Conservation (phyloP, 2,113 vertebrate species). For the Lonchura striata region DNA sequence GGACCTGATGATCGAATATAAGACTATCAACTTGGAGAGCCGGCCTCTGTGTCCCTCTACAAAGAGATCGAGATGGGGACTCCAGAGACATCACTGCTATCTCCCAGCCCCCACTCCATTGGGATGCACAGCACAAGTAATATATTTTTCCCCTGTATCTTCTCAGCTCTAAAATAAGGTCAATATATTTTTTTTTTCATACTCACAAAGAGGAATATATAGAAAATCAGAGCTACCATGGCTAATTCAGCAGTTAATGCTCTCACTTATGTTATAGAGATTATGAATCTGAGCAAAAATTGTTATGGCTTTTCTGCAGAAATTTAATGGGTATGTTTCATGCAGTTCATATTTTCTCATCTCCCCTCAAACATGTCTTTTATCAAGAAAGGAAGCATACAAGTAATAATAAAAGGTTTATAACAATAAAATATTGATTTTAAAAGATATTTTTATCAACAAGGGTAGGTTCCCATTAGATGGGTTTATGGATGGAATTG, state of each 20-base stretch:
- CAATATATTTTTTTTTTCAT: not conserved
- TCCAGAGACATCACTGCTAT: not conserved
- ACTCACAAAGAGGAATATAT: not conserved
- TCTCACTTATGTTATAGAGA: not conserved
- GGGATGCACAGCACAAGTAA: not conserved
- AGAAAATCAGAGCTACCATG: not conserved
- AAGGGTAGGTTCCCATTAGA: not conserved
- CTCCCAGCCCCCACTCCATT: not conserved
- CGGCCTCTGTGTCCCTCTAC: not conserved
- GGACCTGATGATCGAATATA: not conserved
- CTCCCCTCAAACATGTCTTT: not conserved
- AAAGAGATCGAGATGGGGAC: not conserved
- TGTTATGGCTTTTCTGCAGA: not conserved
- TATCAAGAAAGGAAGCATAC: not conserved
- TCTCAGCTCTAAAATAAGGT: not conserved
- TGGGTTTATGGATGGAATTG: not conserved
- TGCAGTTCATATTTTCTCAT: not conserved
- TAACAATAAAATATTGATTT: not conserved
- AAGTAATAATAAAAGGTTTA: not conserved
- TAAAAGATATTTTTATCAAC: not conserved
- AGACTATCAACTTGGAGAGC: not conserved
- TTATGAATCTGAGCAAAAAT: not conserved
- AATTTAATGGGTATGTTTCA: not conserved
- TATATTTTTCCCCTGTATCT: not conserved
- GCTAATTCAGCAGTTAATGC: not conserved